Base-by-base conservation (phyloP, 2,113 vertebrate genomes). In the Falcunculus frontatus region DNA sequence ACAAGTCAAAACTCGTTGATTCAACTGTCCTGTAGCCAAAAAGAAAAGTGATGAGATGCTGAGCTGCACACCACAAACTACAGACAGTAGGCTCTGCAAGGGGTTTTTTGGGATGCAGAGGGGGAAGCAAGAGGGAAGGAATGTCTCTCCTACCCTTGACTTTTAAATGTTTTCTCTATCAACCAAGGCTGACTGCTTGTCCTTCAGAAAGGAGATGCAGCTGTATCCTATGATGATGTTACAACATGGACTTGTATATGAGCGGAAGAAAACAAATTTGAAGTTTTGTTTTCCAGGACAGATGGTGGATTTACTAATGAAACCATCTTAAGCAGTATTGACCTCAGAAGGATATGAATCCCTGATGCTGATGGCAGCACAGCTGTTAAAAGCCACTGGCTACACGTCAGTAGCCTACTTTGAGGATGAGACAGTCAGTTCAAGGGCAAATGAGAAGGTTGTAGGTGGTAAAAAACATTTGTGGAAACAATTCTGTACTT, bases 1-100 rank as follows among this genome's bases (percentile, higher is more conserved):
- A 94, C 83, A 99, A 97, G 85, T 98, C 98, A 85, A 99, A 99
- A 95, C 98, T 98, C 21, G 98, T 96, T 26, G 98, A 98, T 94
- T 97, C 98, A 88, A 99, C 98, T 46, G 99, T 99, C 99, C 99
- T 99, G 97, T 79, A 70, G 82, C 50, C 74, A 97, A 63, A 91
- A 81, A 95, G 20, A 67, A 41, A 55, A 85, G 89, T 2, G 30
- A 73, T 30, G 47, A 89, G 55, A 52, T 20, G 49, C 25, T 35
- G 62, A 78, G 33, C 75, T 50, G 60, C 16, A 44, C 35, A 20
- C 46, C 57, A 70, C 30, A 59, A 84, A 83, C 39, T 29, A 27
- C 35, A 47, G 37, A 21, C 37, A 68, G 33, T 17, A 86, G 9
- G 5, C 18, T 30, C 8, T 7, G 3, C 33, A 33, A 32, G 32